phyloP scores from a whole-genome alignment of 2,888 invertebrate genomes.

The Acanthopleura granulata region DNA sequence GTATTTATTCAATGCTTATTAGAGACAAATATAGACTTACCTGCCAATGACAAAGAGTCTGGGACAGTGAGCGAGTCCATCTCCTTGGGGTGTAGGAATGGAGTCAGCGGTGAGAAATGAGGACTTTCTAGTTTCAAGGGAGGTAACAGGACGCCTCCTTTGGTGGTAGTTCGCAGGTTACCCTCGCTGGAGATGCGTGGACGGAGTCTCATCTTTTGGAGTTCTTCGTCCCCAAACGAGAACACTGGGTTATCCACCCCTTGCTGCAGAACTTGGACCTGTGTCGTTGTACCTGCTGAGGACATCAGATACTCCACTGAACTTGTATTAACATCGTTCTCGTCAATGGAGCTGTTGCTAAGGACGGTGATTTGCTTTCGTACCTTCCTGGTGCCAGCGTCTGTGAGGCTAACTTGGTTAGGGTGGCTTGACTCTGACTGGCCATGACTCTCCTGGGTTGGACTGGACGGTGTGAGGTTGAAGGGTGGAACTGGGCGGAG shows the following conservation, averaged over 20 bases:
- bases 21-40: constrained; percentile 1
- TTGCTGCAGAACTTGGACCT: not conserved
- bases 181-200: not conserved
- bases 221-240: constrained; percentile 1
- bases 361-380: not conserved
- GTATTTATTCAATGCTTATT: too few species aligned
- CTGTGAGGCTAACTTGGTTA: not conserved
- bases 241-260: constrained; percentile 13
- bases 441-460: not conserved
- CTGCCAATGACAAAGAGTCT: not conserved
- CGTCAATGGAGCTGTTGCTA: not conserved
- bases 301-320: not conserved
- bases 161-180: not conserved
- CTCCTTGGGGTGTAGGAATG: not conserved
- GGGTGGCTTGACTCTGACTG: not conserved
- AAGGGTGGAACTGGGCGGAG: not conserved
- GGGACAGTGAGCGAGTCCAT: constrained; percentile 10
- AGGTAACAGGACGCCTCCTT: constrained; percentile 8
- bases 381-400: not conserved
- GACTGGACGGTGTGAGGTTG: not conserved
- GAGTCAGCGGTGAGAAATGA: not conserved
- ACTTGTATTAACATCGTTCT: not conserved
- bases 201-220: not conserved
- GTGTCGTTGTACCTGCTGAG: not conserved
- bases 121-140: not conserved